phyloP scores from a whole-genome alignment of 2,888 invertebrate genomes.

The Sericinus montela region DNA sequence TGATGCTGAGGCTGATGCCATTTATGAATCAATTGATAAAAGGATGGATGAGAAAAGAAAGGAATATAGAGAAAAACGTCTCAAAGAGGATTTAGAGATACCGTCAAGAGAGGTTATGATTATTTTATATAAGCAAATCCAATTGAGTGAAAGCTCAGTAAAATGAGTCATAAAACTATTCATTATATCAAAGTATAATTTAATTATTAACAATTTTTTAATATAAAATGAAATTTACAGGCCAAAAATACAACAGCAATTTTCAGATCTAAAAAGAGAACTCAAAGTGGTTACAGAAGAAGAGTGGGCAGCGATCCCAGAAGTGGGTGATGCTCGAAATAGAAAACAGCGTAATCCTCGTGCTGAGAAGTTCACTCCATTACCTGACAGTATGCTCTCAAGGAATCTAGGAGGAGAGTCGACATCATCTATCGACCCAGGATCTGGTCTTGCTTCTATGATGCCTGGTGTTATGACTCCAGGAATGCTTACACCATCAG shows the following conservation, averaged over 20 bases:
- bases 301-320: slow-evolving; percentile 98
- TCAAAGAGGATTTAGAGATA: slow-evolving; percentile 95
- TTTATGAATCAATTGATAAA: slow-evolving; percentile 98
- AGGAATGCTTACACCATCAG: slow-evolving; percentile 91
- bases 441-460: slow-evolving; percentile 91
- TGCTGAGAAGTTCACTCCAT: slow-evolving; percentile 97
- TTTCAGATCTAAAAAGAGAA: slow-evolving; percentile 96
- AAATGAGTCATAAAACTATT: too few species aligned
- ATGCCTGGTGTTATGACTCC: slow-evolving; percentile 92
- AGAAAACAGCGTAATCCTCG: slow-evolving; percentile 97
- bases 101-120: slow-evolving; percentile 90
- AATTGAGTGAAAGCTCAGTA: too few species aligned
- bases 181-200: too few species aligned
- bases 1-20: slow-evolving; percentile 99
- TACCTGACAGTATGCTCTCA: slow-evolving; percentile 97
- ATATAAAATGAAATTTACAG: slow-evolving; percentile 45
- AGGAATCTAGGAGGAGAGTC: slow-evolving; percentile 91
- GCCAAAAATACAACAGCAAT: slow-evolving; percentile 99
- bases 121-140: too few species aligned
- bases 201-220: too few species aligned
- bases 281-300: slow-evolving; percentile 90
- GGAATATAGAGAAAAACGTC: slow-evolving; percentile 93
- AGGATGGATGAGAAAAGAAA: slow-evolving; percentile 99
- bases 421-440: slow-evolving; percentile 88
- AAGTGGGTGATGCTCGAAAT: slow-evolving; percentile 99